These are phyloP conservation scores for Hoplostethus atlanticus DNA, from an alignment of 2,797 vertebrate species.

Conservation along the genomic window DNA sequence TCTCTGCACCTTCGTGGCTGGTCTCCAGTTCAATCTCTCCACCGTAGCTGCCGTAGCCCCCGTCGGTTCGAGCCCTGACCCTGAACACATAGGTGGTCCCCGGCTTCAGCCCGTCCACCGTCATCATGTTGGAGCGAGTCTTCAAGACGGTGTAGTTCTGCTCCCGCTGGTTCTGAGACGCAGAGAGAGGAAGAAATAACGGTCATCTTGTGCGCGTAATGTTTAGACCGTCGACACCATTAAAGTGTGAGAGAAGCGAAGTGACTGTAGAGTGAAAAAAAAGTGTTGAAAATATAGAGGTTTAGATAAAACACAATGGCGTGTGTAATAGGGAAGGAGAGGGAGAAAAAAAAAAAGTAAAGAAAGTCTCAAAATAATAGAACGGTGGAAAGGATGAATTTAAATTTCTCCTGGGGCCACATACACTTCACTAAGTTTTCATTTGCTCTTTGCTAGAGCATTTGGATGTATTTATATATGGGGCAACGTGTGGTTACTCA, in stretches of 20 bases:
- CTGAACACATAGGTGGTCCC: slow-evolving; percentile 89
- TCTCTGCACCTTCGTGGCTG: slow-evolving; percentile 85
- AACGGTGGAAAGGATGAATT: slow-evolving; percentile 58
- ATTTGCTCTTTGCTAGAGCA: slow-evolving; percentile 66
- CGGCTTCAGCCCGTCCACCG: slow-evolving; percentile 88
- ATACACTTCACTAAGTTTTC: slow-evolving; percentile 58
- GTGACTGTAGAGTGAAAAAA: not conserved
- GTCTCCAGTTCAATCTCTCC: slow-evolving; percentile 90
- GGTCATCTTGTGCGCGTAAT: not conserved
- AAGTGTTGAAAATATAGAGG: slow-evolving; percentile 3
- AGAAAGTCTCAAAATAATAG: slow-evolving; percentile 46
- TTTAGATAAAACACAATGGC: slow-evolving; percentile 34
- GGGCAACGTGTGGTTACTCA: slow-evolving; percentile 54
- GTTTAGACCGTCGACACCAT: not conserved
- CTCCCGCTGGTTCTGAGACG: slow-evolving; percentile 86
- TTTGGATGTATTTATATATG: slow-evolving; percentile 63
- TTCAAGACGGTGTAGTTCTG: slow-evolving; percentile 90
- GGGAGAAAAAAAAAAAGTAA: not conserved
- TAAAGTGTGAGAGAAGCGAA: slow-evolving; percentile 19
- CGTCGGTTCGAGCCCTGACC: slow-evolving; percentile 86
- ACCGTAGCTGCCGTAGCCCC: slow-evolving; percentile 87
- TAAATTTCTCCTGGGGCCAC: slow-evolving; percentile 50
- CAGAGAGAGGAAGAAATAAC: not conserved
- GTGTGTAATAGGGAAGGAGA: slow-evolving; percentile 19
- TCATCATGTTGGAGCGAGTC: slow-evolving; percentile 89